Conservation (phyloP, 2,113 vertebrate genomes). For the Amblyornis subalaris region DNA sequence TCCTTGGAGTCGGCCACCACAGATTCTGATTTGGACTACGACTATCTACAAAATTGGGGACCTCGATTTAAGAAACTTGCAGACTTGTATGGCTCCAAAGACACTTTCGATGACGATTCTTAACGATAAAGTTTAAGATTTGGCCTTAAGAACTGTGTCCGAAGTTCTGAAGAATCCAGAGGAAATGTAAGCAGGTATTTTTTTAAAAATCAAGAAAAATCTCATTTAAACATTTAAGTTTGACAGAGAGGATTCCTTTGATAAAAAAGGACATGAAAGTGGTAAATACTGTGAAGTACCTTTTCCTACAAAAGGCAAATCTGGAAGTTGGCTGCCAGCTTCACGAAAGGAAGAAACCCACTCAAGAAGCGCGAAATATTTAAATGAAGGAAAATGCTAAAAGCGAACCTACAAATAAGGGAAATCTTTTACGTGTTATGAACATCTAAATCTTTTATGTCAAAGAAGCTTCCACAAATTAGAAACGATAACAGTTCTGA, state of each 20-base stretch:
- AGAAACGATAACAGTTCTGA: conserved; percentile 88
- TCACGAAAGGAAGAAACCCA: conserved; percentile 65
- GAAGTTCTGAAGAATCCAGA: conserved; percentile 76
- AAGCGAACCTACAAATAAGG: conserved; percentile 60
- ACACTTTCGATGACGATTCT: conserved; percentile 90
- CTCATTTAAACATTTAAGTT: conserved; percentile 72
- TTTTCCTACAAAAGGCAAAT: conserved; percentile 71
- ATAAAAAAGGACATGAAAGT: conserved; percentile 68
- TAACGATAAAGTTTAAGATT: conserved; percentile 84
- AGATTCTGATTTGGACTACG: conserved; percentile 98
- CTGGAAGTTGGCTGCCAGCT: conserved; percentile 68
- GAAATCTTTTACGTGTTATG: conserved; percentile 67
- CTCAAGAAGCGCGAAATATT: conserved; percentile 70
- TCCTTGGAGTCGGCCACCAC: conserved; percentile 95
- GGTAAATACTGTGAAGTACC: conserved; percentile 82
- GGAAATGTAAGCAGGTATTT: conserved; percentile 84
- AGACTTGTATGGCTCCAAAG: conserved; percentile 98
- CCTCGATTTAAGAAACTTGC: conserved; percentile 98
- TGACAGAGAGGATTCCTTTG: conserved; percentile 73
- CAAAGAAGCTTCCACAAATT: conserved; percentile 83
- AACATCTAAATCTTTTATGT: conserved; percentile 73
- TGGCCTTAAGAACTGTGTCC: conserved; percentile 84
- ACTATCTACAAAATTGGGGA: conserved; percentile 99
- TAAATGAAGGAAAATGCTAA: conserved; percentile 71
- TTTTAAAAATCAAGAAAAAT: conserved; percentile 76